Base-by-base conservation (phyloP, 2,113 vertebrate genomes). In the Ciconia stormi region DNA sequence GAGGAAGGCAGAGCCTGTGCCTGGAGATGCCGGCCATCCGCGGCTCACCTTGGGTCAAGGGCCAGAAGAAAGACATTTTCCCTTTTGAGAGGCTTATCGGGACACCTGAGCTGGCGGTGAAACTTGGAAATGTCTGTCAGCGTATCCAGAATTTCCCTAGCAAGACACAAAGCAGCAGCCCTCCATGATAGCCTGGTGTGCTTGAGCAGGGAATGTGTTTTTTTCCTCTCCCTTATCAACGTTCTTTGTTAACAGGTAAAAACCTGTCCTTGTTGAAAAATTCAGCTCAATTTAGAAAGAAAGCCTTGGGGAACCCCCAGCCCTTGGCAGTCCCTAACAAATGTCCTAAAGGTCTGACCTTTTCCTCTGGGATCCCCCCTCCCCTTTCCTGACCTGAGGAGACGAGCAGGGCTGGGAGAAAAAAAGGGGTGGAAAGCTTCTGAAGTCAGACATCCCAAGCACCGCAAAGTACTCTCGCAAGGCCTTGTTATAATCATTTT, bases 381-480 rank as follows among this genome's bases (percentile, higher is more conserved):
- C 79, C 26, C 16, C 44, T 87, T 72, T 73, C 25, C 65, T 73
- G 63, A 79, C 52, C 25, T 55, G 14, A 79, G 80, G 22, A 93
- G 79, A 66, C 1, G 17, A 82, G 47, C 11, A 26, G 47, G 25
- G 32, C 67, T 53, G 44, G n/a, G 53, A 87, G 16, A 27, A 67
- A 92, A 95, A 96, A 52, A 0, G 1, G 58, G 25, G 26, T 52
- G 52, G 87, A 97, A 97, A 93, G 29, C 88, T 92, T 95, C 95
- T 95, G 78, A 97, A 94, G 92, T 92, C 94, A 94, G 49, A 94
- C 42, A 65, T 94, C 94, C 84, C 80, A 91, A 87, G 73, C 84
- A 63, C 63, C 1, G 7, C 89, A 94, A 94, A 92, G 93, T 74
- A 58, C 76, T 52, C 89, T 88, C 6, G 6, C 84, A 96, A 96